A percentile compares a stretch with the other conserved stretches of the same genome.
Conservation (phyloP, 2,888 invertebrate genomes). For the Stenodera caucasica region DNA sequence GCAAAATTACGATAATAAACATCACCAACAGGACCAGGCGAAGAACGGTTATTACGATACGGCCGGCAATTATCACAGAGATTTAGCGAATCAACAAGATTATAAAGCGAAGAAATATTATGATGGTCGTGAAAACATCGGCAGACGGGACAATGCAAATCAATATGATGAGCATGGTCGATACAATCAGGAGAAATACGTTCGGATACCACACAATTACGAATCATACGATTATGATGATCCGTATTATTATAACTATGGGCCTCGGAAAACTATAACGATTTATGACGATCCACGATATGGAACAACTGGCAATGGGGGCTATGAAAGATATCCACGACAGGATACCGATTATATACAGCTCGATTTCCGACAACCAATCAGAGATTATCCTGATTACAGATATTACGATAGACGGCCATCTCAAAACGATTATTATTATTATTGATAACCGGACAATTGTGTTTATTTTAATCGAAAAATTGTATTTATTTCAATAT, state of each 20-base stretch:
- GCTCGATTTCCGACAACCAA: conserved; percentile 39
- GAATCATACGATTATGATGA: not conserved
- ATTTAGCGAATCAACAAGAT: conserved; percentile 41
- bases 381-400: conserved; percentile 17
- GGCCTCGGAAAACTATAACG: conserved; percentile 44
- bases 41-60: conserved; percentile 47
- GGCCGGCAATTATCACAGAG: conserved; percentile 45
- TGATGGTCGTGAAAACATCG: conserved; percentile 41
- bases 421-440: conserved; percentile 37
- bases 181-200: conserved; percentile 37
- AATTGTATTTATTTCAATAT: not conserved
- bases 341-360: conserved; percentile 39
- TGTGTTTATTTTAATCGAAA: not conserved
- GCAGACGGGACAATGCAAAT: conserved; percentile 36
- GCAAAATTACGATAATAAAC: conserved; percentile 40
- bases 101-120: conserved; percentile 47
- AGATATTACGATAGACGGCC: conserved; percentile 30
- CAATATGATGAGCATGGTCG: conserved; percentile 35
- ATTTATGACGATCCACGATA: conserved; percentile 53
- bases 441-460: not conserved
- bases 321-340: conserved; percentile 27
- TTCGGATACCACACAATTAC: conserved; percentile 26
- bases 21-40: conserved; percentile 42
- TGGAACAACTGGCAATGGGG: conserved; percentile 25
- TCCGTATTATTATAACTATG: conserved; percentile 16